Percentiles rank a stretch among this genome's conserved stretches.
Evolutionary conservation across 2,797 vertebrate genomes (phyloP).

Genomic region (Sarcophilus harrisii): DNA sequence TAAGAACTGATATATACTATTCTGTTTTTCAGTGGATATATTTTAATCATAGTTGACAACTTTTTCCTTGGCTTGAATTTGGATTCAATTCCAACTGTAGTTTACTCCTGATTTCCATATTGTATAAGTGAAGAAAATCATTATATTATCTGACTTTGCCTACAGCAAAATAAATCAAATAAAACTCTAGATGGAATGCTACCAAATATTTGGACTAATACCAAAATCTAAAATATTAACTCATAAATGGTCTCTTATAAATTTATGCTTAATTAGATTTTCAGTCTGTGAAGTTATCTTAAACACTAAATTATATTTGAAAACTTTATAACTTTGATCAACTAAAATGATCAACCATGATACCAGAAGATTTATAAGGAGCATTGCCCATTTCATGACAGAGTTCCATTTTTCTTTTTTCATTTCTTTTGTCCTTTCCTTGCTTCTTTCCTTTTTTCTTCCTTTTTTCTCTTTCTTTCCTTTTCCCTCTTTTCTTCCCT

Average conservation of each 20-base stretch:
- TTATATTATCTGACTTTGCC: conserved; percentile 13
- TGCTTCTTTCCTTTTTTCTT: background rate
- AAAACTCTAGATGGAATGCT: conserved; percentile 43
- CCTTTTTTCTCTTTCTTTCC: background rate
- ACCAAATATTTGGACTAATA: conserved; percentile 7
- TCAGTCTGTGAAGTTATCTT: conserved; percentile 40
- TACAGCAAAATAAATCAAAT: background rate
- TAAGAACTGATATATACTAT: conserved; percentile 27
- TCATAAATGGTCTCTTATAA: background rate
- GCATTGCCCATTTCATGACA: background rate
- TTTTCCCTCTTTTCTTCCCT: background rate
- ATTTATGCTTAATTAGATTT: conserved; percentile 21
- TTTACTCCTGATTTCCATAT: conserved; percentile 53
- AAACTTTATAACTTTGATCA: background rate
- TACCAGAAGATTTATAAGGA: background rate
- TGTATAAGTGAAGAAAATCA: conserved; percentile 41
- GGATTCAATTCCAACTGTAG: conserved; percentile 13
- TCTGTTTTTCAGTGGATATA: conserved; percentile 37
- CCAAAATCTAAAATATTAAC: conserved; percentile 42
- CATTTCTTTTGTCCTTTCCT: background rate
- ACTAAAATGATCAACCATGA: background rate
- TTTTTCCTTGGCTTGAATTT: conserved; percentile 46
- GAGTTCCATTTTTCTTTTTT: background rate
- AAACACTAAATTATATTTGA: background rate
- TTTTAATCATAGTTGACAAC: conserved; percentile 53